Percentiles rank a stretch among this genome's conserved stretches.
Conservation (phyloP, 2,113 vertebrate species). For the Naja naja region DNA sequence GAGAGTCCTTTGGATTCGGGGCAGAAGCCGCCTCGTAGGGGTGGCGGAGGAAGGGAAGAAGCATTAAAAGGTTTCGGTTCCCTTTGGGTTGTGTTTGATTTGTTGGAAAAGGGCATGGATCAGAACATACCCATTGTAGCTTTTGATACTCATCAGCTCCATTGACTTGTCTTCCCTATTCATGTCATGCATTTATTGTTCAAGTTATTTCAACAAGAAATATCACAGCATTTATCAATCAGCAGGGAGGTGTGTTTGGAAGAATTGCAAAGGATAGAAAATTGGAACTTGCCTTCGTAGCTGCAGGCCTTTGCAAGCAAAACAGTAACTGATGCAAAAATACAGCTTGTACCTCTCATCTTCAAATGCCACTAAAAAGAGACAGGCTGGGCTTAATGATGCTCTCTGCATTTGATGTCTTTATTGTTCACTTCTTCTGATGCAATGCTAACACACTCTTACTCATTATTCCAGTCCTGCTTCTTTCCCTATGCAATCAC, state of each 20-base stretch:
- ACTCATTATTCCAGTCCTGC: neutral
- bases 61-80: too few relatives aligned
- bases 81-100: too few relatives aligned
- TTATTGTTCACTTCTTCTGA: conserved; percentile 8
- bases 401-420: neutral
- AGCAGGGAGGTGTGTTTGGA: neutral
- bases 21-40: too few relatives aligned
- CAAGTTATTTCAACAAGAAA: too few relatives aligned
- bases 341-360: neutral
- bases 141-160: too few relatives aligned
- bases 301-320: neutral
- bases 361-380: neutral
- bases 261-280: neutral
- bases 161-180: too few relatives aligned
- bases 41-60: too few relatives aligned
- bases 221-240: neutral
- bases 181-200: too few relatives aligned
- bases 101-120: too few relatives aligned
- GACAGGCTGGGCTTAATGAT: neutral
- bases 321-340: neutral
- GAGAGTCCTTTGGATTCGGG: too few relatives aligned
- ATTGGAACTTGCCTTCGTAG: neutral
- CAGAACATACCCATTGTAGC: too few relatives aligned
- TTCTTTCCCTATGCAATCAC: rapidly evolving
- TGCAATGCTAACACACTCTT: neutral